phyloP scores from a whole-genome alignment of 2,888 invertebrate genomes.

The Minunthozetes semirufus region DNA sequence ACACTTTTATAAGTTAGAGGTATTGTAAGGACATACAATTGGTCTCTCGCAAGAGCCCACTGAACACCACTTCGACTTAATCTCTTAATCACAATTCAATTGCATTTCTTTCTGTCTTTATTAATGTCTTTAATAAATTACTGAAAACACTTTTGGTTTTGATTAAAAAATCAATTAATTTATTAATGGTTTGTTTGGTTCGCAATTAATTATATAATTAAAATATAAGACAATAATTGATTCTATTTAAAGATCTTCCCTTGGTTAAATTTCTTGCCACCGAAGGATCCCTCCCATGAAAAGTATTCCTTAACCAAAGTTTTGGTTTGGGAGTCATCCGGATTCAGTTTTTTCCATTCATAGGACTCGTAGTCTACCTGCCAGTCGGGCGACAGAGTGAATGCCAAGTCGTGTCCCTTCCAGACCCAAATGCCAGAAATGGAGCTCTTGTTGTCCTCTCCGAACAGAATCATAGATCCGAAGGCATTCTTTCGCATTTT shows the following conservation, averaged over 20 bases:
- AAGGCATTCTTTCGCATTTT: slow-evolving; percentile 96
- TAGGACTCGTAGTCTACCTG: slow-evolving; percentile 95
- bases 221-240: not conserved
- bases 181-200: not conserved
- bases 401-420: slow-evolving; percentile 90
- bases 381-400: slow-evolving; percentile 81
- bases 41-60: too few relatives aligned
- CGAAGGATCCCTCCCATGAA: slow-evolving; percentile 81
- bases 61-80: too few relatives aligned
- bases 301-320: slow-evolving; percentile 80
- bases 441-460: slow-evolving; percentile 78
- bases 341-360: slow-evolving; percentile 86
- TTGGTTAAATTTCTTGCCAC: slow-evolving; percentile 89
- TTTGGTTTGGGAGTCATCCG: slow-evolving; percentile 70
- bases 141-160: too few relatives aligned
- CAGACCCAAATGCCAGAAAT: slow-evolving; percentile 98
- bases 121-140: too few relatives aligned
- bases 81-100: too few relatives aligned
- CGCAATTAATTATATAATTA: slow-evolving; percentile 1
- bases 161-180: not conserved
- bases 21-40: too few relatives aligned
- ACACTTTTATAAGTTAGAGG: too few relatives aligned
- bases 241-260: slow-evolving; percentile 98
- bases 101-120: too few relatives aligned
- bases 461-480: slow-evolving; percentile 87